Conservation (phyloP, 2,113 vertebrate genomes). For the Nettapus auritus region DNA sequence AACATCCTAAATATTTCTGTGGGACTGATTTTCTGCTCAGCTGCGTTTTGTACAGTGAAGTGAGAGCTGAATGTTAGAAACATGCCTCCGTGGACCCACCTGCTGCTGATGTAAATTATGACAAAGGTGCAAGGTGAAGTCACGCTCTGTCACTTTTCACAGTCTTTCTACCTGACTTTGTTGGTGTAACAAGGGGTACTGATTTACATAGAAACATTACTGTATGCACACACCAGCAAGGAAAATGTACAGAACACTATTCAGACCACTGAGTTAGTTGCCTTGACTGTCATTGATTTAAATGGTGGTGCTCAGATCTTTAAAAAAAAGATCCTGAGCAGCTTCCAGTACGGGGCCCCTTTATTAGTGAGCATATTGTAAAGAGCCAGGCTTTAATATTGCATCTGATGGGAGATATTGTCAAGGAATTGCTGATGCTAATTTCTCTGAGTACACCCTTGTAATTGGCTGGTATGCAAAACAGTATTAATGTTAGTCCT, state of each 20-base stretch:
- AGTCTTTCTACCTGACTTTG: not conserved
- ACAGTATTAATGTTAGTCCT: not conserved
- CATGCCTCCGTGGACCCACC: not conserved
- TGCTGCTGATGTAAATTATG: not conserved
- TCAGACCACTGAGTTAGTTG: not conserved
- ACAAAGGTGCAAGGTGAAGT: not conserved
- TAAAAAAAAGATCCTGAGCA: not conserved
- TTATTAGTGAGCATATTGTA: not conserved
- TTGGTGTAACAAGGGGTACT: not conserved
- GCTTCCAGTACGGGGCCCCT: not conserved
- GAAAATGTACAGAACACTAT: not conserved
- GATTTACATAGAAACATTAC: not conserved
- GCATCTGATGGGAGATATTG: not conserved
- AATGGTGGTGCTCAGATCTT: not conserved
- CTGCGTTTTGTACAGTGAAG: not conserved
- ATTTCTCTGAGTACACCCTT: not conserved
- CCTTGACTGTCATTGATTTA: not conserved
- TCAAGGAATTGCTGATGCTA: not conserved
- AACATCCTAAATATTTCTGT: not conserved
- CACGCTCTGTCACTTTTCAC: not conserved
- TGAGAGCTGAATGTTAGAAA: not conserved
- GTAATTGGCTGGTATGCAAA: constrained; percentile 6
- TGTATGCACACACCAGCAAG: not conserved
- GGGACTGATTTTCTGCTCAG: not conserved
- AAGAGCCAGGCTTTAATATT: not conserved